A percentile compares a stretch with the other conserved stretches of the same genome.
These are phyloP conservation scores for Drosophila simulans DNA, from an alignment of 1,140 invertebrate species.

Conservation along the genomic window DNA sequence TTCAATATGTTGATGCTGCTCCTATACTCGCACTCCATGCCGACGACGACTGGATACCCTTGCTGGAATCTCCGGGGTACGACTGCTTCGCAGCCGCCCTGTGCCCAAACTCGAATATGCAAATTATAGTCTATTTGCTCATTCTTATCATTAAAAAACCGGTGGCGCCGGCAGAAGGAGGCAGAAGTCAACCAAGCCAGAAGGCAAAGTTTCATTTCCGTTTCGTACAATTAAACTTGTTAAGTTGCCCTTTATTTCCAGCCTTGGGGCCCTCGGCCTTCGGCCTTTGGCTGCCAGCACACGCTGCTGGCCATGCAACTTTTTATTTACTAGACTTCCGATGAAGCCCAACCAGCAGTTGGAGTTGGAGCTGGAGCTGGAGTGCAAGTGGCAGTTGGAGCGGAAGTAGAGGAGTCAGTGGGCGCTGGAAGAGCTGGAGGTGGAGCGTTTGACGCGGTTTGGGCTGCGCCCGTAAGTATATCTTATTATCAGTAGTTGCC, in stretches of 20 bases:
- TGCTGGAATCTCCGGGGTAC: background rate
- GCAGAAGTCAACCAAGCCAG: conserved; percentile 11
- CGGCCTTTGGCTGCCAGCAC: conserved; percentile 9
- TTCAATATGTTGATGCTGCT: background rate
- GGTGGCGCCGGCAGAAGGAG: too few species aligned
- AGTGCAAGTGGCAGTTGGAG: background rate
- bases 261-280: background rate
- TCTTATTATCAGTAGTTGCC: conserved; percentile 66
- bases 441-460: conserved; percentile 3
- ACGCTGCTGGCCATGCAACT: conserved; percentile 24
- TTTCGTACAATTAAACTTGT: conserved; percentile 61
- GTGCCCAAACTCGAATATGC: background rate
- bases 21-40: background rate
- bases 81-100: too few species aligned
- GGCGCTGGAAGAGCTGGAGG: background rate
- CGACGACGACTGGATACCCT: background rate
- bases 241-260: conserved; percentile 47
- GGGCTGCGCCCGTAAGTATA: conserved; percentile 28
- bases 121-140: background rate
- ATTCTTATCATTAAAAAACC: background rate
- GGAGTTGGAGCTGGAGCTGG: background rate
- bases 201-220: conserved; percentile 50
- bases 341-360: background rate
- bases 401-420: background rate
- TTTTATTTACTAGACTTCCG: conserved; percentile 46